Conservation (phyloP, 2,888 invertebrate species). For the Dicyrtoma fusca region DNA sequence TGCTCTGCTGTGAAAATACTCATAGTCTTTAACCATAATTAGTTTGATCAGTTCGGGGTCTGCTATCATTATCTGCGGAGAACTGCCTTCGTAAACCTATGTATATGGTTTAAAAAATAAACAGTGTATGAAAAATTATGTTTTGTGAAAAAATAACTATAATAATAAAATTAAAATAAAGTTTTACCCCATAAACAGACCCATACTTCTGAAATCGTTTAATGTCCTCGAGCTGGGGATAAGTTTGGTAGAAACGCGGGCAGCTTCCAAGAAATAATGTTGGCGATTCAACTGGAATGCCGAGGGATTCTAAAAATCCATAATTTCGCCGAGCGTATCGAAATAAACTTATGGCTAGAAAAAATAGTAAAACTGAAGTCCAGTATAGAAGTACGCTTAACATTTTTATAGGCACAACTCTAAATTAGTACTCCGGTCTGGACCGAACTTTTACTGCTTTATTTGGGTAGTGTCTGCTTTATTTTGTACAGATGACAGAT, state of each 20-base stretch:
- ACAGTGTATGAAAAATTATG: not conserved
- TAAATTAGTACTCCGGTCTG: too few relatives aligned
- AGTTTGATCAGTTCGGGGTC: constrained; percentile 43
- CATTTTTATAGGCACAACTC: too few relatives aligned
- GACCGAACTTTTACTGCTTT: too few relatives aligned
- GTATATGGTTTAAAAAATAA: too few relatives aligned
- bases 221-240: constrained; percentile 43
- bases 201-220: constrained; percentile 47
- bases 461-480: too few relatives aligned
- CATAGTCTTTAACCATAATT: constrained; percentile 43
- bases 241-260: constrained; percentile 36
- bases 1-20: constrained; percentile 41
- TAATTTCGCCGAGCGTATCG: constrained; percentile 50
- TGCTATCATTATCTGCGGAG: constrained; percentile 43
- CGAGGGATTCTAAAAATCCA: constrained; percentile 47
- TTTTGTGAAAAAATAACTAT: not conserved
- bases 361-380: too few relatives aligned
- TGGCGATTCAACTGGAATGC: constrained; percentile 45
- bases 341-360: constrained; percentile 17
- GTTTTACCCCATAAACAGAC: constrained; percentile 49
- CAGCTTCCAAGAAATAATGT: constrained; percentile 47
- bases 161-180: not conserved
- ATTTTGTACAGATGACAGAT: too few relatives aligned
- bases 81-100: constrained; percentile 46
- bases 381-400: too few relatives aligned